Base-by-base conservation (phyloP, 2,113 vertebrate genomes). In the Callionymus lyra region DNA sequence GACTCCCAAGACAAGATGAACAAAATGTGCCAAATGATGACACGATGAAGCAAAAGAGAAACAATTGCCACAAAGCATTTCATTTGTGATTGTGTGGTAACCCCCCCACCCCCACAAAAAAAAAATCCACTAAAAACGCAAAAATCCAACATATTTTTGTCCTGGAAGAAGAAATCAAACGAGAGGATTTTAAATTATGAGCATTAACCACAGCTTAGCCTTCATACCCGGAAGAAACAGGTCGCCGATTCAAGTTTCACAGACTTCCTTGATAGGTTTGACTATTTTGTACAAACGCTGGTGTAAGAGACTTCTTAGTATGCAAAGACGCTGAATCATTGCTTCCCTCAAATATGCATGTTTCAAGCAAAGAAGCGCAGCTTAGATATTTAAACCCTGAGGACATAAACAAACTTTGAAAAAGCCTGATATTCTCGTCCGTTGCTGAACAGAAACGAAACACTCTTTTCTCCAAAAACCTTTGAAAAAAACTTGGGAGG, bases 321-420 rank as follows among this genome's bases (percentile, higher is more conserved):
- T 74, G 59, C 65, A 68, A 72, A 66, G 53, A 65, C 68, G 67
- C 74, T 72, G 63, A 73, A 52, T 75, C 62, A 56, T 65, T 65
- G 50, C 59, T 70, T 73, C 38, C n/a, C 38, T 59, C 38, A 68
- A 47, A 76, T 60, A 63, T 76, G 59, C 64, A 65, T 52, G 49
- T 63, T 74, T 73, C 61, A 51, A 58, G 51, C 34, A 63, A 60
- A 63, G 47, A 64, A 64, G 47, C 44, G 72, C 52, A 68, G 52
- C 41, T 50, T 62, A 72, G 68, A 64, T 61, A 55, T 70, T 72
- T 65, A 47, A 56, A 38, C 63, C 69, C 59, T 12, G 48, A 44
- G 65, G 69, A 66, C 49, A 50, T 53, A 55, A 72, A 63, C 58
- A 74, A 32, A 76, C 68, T 70, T 80, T 68, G 77, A 68, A 74